A percentile compares a stretch with the other conserved stretches of the same genome.
These are phyloP conservation scores for Gymnosoma rotundatum DNA, from an alignment of 2,888 invertebrate species.

Conservation along the genomic window DNA sequence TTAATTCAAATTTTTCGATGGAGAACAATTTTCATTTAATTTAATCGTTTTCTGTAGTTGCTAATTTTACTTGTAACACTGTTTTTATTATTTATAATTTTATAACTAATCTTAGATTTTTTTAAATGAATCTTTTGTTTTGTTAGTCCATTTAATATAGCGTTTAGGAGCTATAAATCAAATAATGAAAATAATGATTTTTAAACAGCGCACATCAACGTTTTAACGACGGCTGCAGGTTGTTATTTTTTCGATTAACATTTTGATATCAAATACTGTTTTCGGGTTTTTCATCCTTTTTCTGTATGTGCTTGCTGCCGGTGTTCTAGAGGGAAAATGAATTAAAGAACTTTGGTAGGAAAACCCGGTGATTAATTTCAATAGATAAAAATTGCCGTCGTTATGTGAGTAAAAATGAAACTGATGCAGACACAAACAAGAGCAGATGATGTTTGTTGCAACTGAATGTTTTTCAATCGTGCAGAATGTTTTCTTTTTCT, in stretches of 20 bases:
- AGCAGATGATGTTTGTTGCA: slow-evolving; percentile 58
- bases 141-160: slow-evolving; percentile 18
- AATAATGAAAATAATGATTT: slow-evolving; percentile 31
- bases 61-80: background rate
- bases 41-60: background rate
- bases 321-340: slow-evolving; percentile 11
- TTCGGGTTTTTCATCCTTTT: slow-evolving; percentile 2
- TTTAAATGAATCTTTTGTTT: background rate
- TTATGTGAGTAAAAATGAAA: slow-evolving; percentile 5
- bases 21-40: background rate
- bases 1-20: background rate
- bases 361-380: slow-evolving; percentile 48
- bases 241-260: slow-evolving; percentile 55
- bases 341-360: slow-evolving; percentile 5
- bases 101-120: background rate
- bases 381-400: slow-evolving; percentile 57
- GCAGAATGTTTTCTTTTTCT: slow-evolving; percentile 36
- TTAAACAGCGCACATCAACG: background rate
- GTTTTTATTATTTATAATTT: background rate
- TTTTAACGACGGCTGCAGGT: slow-evolving; percentile 69
- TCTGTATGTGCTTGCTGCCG: background rate
- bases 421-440: slow-evolving; percentile 32
- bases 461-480: slow-evolving; percentile 26
- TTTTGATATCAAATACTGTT: slow-evolving; percentile 27
- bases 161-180: slow-evolving; percentile 62